Evolutionary conservation across 2,797 vertebrate genomes (phyloP), one percentile per base, ranked within the genome.

Genomic region (Microchirus variegatus): DNA sequence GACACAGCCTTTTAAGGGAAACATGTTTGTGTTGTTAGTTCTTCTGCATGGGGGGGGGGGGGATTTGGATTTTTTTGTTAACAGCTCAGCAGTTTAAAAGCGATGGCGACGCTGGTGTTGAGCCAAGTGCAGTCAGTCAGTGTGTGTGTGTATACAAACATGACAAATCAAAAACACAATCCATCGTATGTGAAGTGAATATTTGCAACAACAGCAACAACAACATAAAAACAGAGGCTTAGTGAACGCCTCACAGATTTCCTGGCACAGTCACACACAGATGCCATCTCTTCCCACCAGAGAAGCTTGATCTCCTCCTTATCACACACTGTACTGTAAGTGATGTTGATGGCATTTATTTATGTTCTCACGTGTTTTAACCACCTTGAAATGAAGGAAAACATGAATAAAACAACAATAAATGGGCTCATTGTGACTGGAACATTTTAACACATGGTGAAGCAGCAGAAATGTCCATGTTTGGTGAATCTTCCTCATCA

Each of bases 161-260:
- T 53, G 47, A 53, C 59, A 77, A 68, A 62, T 53, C 22, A 16
- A 22, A 4, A 63, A 51, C 53, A 69, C 49, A 47, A 77, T 78
- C 62, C 22, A 54, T 31, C 17, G 65, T 22, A 75, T 71, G 46
- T 53, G 42, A 7, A 26, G 53, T 31, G 59, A 74, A 55, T 9
- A 44, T 64, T 62, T 46, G 5, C 55, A 67, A 75, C 22, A 22
- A 22, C 19, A 80, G 55, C 31, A 61, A 75, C n/a, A n/a, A n/a
- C n/a, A n/a, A n/a, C n/a, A n/a, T n/a, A n/a, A 73, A 82, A 62
- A 71, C 79, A 69, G 74, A 74, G 72, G 56, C 26, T 37, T 12
- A 59, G 59, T 62, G 58, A 71, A 60, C 46, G 78, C 66, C 66
- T 74, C 43, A 22, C 58, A 70, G 73, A 66, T 61, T 67, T 69